Evolutionary conservation across 2,797 vertebrate genomes (phyloP).

Genomic region (Podarcis siculus): DNA sequence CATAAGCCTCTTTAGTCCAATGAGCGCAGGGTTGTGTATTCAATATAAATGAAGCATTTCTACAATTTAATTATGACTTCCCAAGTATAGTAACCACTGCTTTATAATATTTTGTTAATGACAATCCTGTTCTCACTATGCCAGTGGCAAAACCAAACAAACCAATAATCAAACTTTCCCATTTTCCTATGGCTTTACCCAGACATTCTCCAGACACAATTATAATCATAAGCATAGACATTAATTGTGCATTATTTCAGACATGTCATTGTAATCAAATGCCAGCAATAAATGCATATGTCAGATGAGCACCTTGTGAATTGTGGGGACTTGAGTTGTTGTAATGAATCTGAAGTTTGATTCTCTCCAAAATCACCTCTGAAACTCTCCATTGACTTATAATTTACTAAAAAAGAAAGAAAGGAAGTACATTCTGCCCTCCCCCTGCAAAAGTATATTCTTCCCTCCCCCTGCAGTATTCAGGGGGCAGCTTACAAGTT

Average conservation of each 20-base stretch:
- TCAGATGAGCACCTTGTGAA: background rate
- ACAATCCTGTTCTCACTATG: background rate
- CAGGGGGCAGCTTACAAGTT: background rate
- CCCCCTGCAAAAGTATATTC: background rate
- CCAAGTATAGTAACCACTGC: conserved; percentile 34
- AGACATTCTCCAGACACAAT: background rate
- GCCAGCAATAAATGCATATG: background rate
- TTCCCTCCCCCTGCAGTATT: background rate
- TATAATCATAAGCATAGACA: conserved; percentile 7
- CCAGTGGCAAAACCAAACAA: background rate
- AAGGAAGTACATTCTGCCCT: background rate
- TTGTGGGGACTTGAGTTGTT: background rate
- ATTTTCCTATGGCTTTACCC: conserved; percentile 39
- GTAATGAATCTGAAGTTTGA: background rate
- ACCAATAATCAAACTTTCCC: background rate
- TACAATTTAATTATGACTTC: conserved; percentile 65
- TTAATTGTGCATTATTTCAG: background rate
- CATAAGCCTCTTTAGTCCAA: conserved; percentile 43
- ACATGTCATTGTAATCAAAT: background rate
- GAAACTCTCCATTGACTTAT: background rate
- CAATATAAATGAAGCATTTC: conserved; percentile 66
- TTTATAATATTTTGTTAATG: conserved; percentile 42
- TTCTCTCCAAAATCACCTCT: too few species aligned
- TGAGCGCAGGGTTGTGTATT: conserved; percentile 47
- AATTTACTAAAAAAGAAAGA: too few species aligned